Evolutionary conservation across 2,113 vertebrate genomes (phyloP).

Genomic region (Ginglymostoma cirratum): DNA sequence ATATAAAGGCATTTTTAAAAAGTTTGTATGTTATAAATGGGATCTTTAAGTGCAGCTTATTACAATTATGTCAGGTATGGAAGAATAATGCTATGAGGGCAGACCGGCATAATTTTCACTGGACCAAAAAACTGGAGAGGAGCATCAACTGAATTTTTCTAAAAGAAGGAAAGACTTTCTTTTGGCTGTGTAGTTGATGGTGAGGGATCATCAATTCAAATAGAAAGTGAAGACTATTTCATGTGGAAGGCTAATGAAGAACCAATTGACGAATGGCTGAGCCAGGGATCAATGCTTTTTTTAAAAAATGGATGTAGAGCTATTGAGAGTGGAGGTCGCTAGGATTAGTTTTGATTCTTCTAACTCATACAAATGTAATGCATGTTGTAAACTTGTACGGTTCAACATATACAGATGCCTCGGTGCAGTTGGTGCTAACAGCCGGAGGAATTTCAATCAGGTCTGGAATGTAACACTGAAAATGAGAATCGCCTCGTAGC

Average conservation of each 20-base stretch:
- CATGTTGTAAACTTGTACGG: neutral
- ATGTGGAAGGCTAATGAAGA: neutral
- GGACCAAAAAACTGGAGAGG: neutral
- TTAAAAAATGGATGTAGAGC: neutral
- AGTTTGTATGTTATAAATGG: neutral
- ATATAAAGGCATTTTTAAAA: neutral
- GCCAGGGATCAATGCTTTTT: neutral
- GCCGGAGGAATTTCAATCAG: neutral
- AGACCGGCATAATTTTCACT: neutral
- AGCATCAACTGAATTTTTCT: neutral
- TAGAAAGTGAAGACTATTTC: neutral
- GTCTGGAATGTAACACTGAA: conserved; percentile 11
- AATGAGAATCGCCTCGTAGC: neutral
- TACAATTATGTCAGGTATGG: neutral
- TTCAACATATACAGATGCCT: neutral
- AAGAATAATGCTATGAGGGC: neutral
- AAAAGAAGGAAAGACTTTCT: neutral
- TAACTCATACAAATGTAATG: neutral
- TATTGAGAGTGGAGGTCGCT: neutral
- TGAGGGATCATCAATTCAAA: neutral
- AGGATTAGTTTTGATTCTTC: neutral
- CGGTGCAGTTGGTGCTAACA: neutral
- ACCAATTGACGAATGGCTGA: neutral
- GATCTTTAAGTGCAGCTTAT: neutral
- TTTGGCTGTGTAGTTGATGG: neutral